Percentiles rank a stretch among this genome's conserved stretches.
Evolutionary conservation across 2,797 vertebrate genomes (phyloP).

Genomic region (Smutsia temminckii): DNA sequence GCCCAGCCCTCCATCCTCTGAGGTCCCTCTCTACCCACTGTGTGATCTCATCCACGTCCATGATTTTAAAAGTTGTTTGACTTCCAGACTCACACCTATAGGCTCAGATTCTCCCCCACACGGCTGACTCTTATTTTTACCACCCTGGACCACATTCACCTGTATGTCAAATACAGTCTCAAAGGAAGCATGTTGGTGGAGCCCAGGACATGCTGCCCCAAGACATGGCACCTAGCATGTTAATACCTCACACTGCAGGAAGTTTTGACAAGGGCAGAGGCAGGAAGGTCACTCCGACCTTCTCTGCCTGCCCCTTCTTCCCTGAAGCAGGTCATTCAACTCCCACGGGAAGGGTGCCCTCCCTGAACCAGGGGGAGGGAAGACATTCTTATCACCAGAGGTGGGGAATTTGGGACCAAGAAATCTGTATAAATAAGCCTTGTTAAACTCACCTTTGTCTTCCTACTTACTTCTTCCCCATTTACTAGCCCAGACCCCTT

Average conservation of each 20-base stretch:
- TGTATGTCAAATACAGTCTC: not conserved
- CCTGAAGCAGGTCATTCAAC: not conserved
- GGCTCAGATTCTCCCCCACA: not conserved
- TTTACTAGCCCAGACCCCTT: not conserved
- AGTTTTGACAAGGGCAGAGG: not conserved
- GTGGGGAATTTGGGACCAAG: not conserved
- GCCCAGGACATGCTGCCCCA: not conserved
- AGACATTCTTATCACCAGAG: not conserved
- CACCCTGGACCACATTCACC: not conserved
- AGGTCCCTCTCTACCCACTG: not conserved
- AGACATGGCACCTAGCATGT: not conserved
- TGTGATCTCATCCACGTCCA: not conserved
- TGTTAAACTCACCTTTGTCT: not conserved
- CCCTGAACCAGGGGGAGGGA: not conserved
- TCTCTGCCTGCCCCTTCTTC: too few relatives aligned
- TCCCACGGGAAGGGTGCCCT: rapidly evolving
- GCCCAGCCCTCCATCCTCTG: too few relatives aligned
- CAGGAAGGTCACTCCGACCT: not conserved
- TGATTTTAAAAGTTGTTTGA: not conserved
- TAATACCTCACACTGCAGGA: not conserved
- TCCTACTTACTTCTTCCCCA: not conserved
- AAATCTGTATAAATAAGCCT: not conserved
- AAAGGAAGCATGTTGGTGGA: not conserved
- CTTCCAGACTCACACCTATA: not conserved
- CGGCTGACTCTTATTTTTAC: not conserved